Evolutionary conservation across 2,113 vertebrate species (phyloP).

Genomic region (Melanostigma gelatinosum): DNA sequence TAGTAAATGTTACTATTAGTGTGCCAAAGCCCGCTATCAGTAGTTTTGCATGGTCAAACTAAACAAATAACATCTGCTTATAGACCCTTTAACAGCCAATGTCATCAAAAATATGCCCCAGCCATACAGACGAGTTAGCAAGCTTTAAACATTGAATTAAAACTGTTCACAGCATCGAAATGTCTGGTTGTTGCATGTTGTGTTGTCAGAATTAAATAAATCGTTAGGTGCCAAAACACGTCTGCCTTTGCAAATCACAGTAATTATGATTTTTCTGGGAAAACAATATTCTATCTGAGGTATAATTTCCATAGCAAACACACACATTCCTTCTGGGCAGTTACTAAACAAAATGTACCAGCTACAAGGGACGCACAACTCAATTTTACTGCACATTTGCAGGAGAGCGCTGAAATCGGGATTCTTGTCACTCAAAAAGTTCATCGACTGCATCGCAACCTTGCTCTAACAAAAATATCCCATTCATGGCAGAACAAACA

Average conservation of each 20-base stretch:
- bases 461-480: conserved; percentile 20
- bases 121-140: background rate
- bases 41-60: background rate
- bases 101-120: background rate
- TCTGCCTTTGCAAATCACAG: background rate
- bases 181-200: no score
- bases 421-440: background rate
- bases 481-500: background rate
- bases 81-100: background rate
- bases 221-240: background rate
- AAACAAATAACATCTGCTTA: background rate
- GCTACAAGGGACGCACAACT: background rate
- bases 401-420: background rate
- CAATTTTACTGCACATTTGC: background rate
- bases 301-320: background rate
- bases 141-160: background rate
- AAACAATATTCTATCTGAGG: background rate
- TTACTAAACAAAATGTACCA: background rate
- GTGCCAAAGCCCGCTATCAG: background rate
- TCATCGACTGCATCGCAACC: background rate
- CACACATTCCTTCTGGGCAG: background rate
- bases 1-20: background rate
- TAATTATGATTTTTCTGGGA: background rate
- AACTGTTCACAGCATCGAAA: no score
- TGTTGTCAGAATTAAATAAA: background rate